Conservation (phyloP, 1,140 invertebrate genomes). For the Sycophaga agraensis region DNA sequence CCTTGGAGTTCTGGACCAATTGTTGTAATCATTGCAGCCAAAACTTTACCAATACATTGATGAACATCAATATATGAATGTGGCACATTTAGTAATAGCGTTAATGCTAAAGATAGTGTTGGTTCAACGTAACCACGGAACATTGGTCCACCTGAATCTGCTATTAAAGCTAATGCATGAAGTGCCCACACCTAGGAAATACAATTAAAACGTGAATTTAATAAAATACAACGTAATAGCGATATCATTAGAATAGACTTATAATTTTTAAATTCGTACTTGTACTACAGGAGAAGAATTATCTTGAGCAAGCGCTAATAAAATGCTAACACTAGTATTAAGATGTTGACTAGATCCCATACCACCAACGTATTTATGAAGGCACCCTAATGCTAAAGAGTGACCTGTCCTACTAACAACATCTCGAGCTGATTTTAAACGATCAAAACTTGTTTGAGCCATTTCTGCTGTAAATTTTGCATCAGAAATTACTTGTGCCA, state of each 20-base stretch:
- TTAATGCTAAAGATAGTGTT: constrained; percentile 83
- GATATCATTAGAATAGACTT: neutral
- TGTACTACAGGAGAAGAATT: constrained; percentile 85
- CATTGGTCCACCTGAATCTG: constrained; percentile 97
- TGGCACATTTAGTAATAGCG: constrained; percentile 85
- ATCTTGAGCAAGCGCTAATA: constrained; percentile 93
- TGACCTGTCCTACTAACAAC: constrained; percentile 88
- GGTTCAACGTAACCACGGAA: constrained; percentile 96
- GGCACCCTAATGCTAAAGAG: constrained; percentile 87
- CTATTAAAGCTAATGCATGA: constrained; percentile 91
- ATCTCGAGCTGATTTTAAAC: constrained; percentile 83
- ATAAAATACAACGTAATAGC: no score
- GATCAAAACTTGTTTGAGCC: constrained; percentile 88
- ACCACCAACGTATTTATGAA: constrained; percentile 87
- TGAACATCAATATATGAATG: constrained; percentile 90
- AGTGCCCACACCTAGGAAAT: constrained; percentile 86
- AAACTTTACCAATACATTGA: constrained; percentile 90
- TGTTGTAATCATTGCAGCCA: constrained; percentile 93
- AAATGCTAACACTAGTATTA: constrained; percentile 89
- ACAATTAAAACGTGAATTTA: neutral
- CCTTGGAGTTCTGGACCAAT: constrained; percentile 96
- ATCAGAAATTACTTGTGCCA: constrained; percentile 85
- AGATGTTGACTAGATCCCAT: constrained; percentile 91
- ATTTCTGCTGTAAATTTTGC: constrained; percentile 86
- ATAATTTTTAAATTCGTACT: constrained; percentile 54